These are phyloP conservation scores for Adelosebastes latens DNA, from an alignment of 2,797 vertebrate genomes.

Conservation along the genomic window DNA sequence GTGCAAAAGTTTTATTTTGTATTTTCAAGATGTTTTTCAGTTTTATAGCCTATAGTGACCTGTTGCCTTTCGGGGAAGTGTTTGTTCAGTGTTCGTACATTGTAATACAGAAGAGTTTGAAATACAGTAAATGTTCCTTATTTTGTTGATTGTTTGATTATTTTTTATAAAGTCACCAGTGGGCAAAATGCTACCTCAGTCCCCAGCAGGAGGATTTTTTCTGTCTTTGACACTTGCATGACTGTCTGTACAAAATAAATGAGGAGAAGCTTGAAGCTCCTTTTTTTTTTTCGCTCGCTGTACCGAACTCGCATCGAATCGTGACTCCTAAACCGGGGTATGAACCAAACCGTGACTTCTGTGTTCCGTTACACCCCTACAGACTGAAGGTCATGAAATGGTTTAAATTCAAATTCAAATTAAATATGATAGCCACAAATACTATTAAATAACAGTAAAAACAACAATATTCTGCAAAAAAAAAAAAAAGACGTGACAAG, in stretches of 20 bases:
- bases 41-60: not conserved
- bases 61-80: not conserved
- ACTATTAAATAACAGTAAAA: not conserved
- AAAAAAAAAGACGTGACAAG: not conserved
- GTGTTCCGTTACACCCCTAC: not conserved
- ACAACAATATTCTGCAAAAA: not conserved
- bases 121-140: too few species aligned
- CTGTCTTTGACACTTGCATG: too few species aligned
- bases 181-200: too few species aligned
- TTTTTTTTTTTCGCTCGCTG: too few species aligned
- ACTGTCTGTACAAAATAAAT: too few species aligned
- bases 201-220: too few species aligned
- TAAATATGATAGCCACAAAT: not conserved
- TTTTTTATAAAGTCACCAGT: too few species aligned
- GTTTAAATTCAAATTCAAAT: not conserved
- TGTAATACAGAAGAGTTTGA: too few species aligned
- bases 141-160: too few species aligned
- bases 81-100: not conserved
- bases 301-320: too few species aligned
- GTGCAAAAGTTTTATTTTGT: not conserved
- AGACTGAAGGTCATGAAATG: not conserved
- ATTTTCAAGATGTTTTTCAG: not conserved
- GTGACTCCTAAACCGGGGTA: not conserved
- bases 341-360: not conserved
- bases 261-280: too few species aligned